Evolutionary conservation across 2,113 vertebrate genomes (phyloP), one percentile per base, ranked within the genome.

Genomic region (Cinclus mexicanus): DNA sequence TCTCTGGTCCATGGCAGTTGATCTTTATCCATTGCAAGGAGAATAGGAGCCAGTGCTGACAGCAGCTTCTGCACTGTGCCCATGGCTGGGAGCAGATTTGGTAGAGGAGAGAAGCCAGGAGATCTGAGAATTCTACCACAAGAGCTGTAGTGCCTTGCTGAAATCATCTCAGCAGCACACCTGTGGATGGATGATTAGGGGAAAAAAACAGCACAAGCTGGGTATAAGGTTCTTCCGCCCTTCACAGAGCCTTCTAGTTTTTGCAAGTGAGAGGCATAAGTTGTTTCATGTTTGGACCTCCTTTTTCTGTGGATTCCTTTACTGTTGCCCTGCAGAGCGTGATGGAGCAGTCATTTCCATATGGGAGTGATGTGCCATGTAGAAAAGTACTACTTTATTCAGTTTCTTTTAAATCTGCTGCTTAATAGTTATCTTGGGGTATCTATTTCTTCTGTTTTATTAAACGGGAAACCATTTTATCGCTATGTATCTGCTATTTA

Each of bases 401-500:
- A 11, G 4, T 55, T 87, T 67, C 15, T 50, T 88, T 55, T 63
- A 71, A 63, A 64, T 63, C 33, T 82, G 8, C 53, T 85, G 17
- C 35, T 76, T 63, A 49, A 28, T 76, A 42, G 12, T 75, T 68
- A n/a, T 49, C 56, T 26, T 67, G 56, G 44, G 28, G 5, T 69
- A 37, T 37, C 16, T n/a, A 16, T 67, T 74, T 89, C 49, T 90
- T 7, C 55, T 78, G 0, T 63, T 89, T 65, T 31, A 28, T 70
- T 78, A 70, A 91, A 63, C 42, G 37, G 12, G 31, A 70, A 88
- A 35, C 21, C 2, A 0, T 26, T 46, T 11, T 61, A 41, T 63
- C 0, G 0, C 28, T 33, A 21, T 16, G 6, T 68, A 12, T 61
- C 33, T 83, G 55, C 55, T 87, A 11, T 59, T 87, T 12, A 1